A percentile compares a stretch with the other conserved stretches of the same genome.
Conservation (phyloP, 1,140 invertebrate species). For the Glossosoma conforme region DNA sequence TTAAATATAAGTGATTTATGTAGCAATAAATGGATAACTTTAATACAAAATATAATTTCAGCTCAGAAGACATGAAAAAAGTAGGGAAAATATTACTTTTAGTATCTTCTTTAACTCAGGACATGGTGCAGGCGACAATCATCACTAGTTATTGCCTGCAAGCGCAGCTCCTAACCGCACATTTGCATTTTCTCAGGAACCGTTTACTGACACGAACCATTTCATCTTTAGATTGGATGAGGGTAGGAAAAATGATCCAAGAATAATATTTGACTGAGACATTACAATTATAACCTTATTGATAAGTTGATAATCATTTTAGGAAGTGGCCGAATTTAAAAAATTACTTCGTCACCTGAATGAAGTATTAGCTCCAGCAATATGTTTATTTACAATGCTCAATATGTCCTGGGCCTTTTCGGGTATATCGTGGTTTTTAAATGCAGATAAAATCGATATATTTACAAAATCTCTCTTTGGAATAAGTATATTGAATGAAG, state of each 20-base stretch:
- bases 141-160: conserved; percentile 75
- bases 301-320: conserved; percentile 25
- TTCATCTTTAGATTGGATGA: conserved; percentile 69
- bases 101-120: conserved; percentile 66
- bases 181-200: conserved; percentile 63
- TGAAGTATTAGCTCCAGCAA: conserved; percentile 63
- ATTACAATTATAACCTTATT: no score
- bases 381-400: conserved; percentile 69
- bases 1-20: no score
- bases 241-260: no score
- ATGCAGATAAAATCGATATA: conserved; percentile 51
- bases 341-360: conserved; percentile 71
- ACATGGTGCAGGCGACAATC: conserved; percentile 71
- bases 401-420: conserved; percentile 67
- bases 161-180: conserved; percentile 67
- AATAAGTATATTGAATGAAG: conserved; percentile 58
- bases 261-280: no score
- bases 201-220: conserved; percentile 67
- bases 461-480: conserved; percentile 53
- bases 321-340: conserved; percentile 71
- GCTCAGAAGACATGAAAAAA: conserved; percentile 46
- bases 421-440: conserved; percentile 61
- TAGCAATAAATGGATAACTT: no score
- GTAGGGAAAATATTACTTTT: conserved; percentile 58
- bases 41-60: no score